Evolutionary conservation across 2,113 vertebrate genomes (phyloP), one percentile per base, ranked within the genome.

Genomic region (Xiphorhynchus elegans): DNA sequence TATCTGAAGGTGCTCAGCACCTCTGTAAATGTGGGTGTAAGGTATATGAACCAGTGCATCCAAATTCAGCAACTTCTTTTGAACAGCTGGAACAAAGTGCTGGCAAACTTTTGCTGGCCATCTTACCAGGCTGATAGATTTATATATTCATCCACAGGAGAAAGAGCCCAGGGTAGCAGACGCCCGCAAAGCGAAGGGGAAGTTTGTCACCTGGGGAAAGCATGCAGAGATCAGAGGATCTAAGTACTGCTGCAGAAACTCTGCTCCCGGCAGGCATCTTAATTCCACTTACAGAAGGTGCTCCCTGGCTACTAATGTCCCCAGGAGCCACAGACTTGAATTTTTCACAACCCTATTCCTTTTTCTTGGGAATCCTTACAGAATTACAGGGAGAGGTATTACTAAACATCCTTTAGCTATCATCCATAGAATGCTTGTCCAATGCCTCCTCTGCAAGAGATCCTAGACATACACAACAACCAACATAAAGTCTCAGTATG

Each of bases 171-270:
- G 82, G 67, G 75, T 29, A 88, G 68, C 85, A 95, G 90, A 90
- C 81, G 68, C 96, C 88, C 1, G 0, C 87, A 76, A 76, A 94
- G 92, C 0, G 1, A 87, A 73, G 82, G 85, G 90, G 79, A 93
- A 88, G 88, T 90, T 89, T 90, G 79, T 96, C 94, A 88, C 93
- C 82, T 70, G 67, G 90, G 75, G 82, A 91, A 95, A 86, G 55
- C 95, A 77, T 29, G 82, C 73, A 53, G 93, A 96, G 95, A 91
- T 93, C 95, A 93, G 93, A 93, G 39, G 55, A 59, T 53, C 44
- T 44, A 31, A 83, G 68, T 4, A 58, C 75, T 87, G 59, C 86
- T 74, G 64, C 56, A 81, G 76, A 68, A 69, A 89, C 79, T 89
- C 59, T 35, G 35, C 60, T 94, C 93, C 80, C 0, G 0, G 90